Percentiles rank a stretch among this genome's conserved stretches.
Evolutionary conservation across 1,140 invertebrate species (phyloP).

Genomic region (Listronotus oregonensis): DNA sequence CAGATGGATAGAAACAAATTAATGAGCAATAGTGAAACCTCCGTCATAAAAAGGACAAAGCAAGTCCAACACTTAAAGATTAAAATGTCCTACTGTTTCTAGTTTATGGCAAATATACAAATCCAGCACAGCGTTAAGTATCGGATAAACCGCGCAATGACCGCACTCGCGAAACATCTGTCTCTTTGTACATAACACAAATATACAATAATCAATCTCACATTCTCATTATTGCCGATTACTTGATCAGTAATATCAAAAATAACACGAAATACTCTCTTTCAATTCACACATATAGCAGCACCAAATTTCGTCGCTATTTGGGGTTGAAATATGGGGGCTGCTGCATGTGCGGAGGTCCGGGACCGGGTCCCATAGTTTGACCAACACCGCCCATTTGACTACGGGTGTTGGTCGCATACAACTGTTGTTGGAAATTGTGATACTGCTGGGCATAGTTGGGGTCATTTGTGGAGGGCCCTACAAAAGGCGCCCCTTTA

Average conservation of each 20-base stretch:
- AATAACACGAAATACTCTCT: conserved; percentile 53
- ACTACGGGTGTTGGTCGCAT: conserved; percentile 84
- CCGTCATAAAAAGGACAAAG: conserved; percentile 52
- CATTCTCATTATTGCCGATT: conserved; percentile 53
- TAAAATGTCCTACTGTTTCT: conserved; percentile 50
- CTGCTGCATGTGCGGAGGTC: conserved; percentile 50
- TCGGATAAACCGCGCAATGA: conserved; percentile 43
- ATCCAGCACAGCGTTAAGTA: conserved; percentile 51
- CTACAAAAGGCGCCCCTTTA: conserved; percentile 80
- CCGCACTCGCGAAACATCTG: conserved; percentile 48
- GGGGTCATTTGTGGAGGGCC: conserved; percentile 83
- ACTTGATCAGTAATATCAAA: conserved; percentile 54
- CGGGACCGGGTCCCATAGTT: conserved; percentile 52
- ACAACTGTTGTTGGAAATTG: conserved; percentile 92
- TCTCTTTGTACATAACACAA: conserved; percentile 47
- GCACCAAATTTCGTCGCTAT: conserved; percentile 49
- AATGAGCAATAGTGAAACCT: conserved; percentile 58
- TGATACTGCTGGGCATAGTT: conserved; percentile 94
- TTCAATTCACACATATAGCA: conserved; percentile 46
- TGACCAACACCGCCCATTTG: conserved; percentile 57
- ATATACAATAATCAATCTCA: conserved; percentile 50
- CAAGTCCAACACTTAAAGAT: conserved; percentile 52
- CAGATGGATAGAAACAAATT: conserved; percentile 58
- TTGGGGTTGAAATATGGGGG: conserved; percentile 54
- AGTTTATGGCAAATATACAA: conserved; percentile 57